Evolutionary conservation across 2,888 invertebrate genomes (phyloP).

Genomic region (Hedychridium roseum): DNA sequence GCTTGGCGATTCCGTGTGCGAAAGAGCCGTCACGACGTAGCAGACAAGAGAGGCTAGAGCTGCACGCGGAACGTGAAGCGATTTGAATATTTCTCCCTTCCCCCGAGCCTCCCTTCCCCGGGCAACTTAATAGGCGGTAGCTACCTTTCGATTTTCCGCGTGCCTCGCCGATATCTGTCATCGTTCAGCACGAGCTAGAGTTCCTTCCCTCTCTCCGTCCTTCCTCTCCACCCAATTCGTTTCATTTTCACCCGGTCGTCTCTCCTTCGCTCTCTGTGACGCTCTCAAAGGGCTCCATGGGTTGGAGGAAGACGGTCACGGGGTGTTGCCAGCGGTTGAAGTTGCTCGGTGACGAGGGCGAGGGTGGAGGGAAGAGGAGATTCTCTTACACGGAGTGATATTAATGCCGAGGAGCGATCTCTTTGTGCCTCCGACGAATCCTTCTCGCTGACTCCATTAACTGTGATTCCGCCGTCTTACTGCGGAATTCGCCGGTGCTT

Average conservation of each 20-base stretch:
- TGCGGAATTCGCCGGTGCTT: no score
- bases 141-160: slow-evolving; percentile 24
- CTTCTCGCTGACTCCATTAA: slow-evolving; percentile 31
- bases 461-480: slow-evolving; percentile 31
- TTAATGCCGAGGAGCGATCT: slow-evolving; percentile 41
- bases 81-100: slow-evolving; percentile 34
- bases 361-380: slow-evolving; percentile 19
- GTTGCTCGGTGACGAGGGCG: neutral
- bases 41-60: no score
- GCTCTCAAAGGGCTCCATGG: neutral
- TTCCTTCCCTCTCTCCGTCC: no score
- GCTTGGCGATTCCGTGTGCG: no score
- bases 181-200: no score
- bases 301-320: neutral
- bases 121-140: slow-evolving; percentile 30
- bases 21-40: no score
- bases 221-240: no score
- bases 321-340: neutral
- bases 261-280: neutral
- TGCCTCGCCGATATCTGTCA: slow-evolving; percentile 6
- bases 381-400: slow-evolving; percentile 32
- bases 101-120: no score
- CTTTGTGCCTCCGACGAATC: slow-evolving; percentile 24
- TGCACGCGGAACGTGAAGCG: slow-evolving; percentile 10
- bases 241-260: no score